phyloP scores from a whole-genome alignment of 1,140 invertebrate genomes.

The Batillaria attramentaria region DNA sequence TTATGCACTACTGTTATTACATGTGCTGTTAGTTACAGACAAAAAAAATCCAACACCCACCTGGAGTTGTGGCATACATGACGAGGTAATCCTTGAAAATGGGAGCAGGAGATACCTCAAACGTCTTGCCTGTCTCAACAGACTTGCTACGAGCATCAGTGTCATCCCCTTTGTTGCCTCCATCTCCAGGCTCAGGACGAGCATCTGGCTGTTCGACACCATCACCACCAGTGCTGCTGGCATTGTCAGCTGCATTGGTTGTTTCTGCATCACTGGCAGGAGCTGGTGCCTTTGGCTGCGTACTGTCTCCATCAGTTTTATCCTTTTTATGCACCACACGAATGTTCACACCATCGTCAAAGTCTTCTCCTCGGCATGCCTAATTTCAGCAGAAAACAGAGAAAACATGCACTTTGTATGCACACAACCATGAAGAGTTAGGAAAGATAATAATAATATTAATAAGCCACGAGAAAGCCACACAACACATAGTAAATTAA shows the following conservation, averaged over 20 bases:
- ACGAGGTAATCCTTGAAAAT: constrained; percentile 93
- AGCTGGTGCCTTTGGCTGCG: constrained; percentile 33
- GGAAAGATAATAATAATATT: too few relatives aligned
- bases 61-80: constrained; percentile 92
- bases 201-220: background rate
- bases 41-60: too few relatives aligned
- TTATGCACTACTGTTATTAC: too few relatives aligned
- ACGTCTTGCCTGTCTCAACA: too few relatives aligned
- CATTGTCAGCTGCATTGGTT: background rate
- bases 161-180: background rate
- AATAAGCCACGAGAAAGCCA: background rate
- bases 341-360: constrained; percentile 56
- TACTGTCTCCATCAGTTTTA: background rate
- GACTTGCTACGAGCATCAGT: too few relatives aligned
- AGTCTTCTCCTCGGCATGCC: constrained; percentile 60
- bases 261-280: background rate
- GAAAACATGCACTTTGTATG: too few relatives aligned
- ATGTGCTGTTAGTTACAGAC: too few relatives aligned
- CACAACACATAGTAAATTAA: background rate
- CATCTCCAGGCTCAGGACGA: background rate
- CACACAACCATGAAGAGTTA: too few relatives aligned
- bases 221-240: background rate
- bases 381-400: too few relatives aligned
- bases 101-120: constrained; percentile 71
- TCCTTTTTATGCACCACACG: constrained; percentile 21